Conservation (phyloP, 1,140 invertebrate genomes). For the Asbolus verrucosus region DNA sequence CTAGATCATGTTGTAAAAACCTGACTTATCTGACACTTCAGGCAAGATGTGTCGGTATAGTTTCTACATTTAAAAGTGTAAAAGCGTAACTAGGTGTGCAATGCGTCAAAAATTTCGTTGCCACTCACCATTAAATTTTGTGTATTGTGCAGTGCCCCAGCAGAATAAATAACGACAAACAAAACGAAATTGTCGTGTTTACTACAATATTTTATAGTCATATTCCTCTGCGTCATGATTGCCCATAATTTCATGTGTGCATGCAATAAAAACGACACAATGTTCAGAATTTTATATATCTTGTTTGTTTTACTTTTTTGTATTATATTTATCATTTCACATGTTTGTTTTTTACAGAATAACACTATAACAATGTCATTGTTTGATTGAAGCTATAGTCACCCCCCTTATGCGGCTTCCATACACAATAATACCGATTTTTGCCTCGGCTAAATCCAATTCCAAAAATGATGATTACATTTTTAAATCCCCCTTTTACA, state of each 20-base stretch:
- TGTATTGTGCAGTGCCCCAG: slow-evolving; percentile 7
- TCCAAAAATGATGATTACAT: slow-evolving; percentile 38
- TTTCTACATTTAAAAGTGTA: neutral
- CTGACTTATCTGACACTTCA: too few relatives aligned
- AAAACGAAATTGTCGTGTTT: slow-evolving; percentile 42
- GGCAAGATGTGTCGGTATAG: too few relatives aligned
- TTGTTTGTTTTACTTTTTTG: slow-evolving; percentile 48
- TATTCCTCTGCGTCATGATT: slow-evolving; percentile 49
- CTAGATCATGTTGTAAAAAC: too few relatives aligned
- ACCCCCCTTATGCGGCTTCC: neutral
- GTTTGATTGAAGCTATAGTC: slow-evolving; percentile 23
- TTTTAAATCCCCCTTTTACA: slow-evolving; percentile 36
- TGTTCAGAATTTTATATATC: slow-evolving; percentile 51
- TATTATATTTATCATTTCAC: slow-evolving; percentile 44
- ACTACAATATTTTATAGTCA: slow-evolving; percentile 47
- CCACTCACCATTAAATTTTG: slow-evolving; percentile 12
- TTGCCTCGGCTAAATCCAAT: slow-evolving; percentile 10
- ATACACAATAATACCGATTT: slow-evolving; percentile 30
- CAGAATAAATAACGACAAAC: slow-evolving; percentile 23
- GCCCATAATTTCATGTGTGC: slow-evolving; percentile 50
- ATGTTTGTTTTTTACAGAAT: slow-evolving; percentile 45
- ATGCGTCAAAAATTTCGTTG: slow-evolving; percentile 9
- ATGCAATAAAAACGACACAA: slow-evolving; percentile 50
- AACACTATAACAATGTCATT: slow-evolving; percentile 42
- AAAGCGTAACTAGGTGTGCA: neutral